Conservation (phyloP, 2,888 invertebrate genomes). For the Vanessa cardui region DNA sequence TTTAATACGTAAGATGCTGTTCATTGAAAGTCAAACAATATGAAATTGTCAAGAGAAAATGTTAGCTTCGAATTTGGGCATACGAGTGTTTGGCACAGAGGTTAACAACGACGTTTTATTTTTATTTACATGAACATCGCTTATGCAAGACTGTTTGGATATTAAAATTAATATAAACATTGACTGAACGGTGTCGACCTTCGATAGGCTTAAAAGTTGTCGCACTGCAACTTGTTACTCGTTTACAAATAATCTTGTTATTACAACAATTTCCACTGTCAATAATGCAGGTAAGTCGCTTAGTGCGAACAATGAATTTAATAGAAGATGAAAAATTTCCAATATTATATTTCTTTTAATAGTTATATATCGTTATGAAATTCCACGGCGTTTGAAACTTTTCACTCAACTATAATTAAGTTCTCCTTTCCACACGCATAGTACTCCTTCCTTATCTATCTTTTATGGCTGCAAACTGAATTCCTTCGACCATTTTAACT, state of each 20-base stretch:
- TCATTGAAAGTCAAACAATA: no score
- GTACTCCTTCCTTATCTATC: slow-evolving; percentile 34
- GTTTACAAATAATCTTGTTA: slow-evolving; percentile 32
- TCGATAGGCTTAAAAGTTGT: slow-evolving; percentile 47
- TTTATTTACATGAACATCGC: slow-evolving; percentile 25
- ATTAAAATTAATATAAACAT: slow-evolving; percentile 30
- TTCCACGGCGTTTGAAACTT: slow-evolving; percentile 17
- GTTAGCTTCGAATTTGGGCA: no score
- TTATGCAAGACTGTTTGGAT: slow-evolving; percentile 24
- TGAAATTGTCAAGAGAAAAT: no score
- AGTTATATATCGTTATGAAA: slow-evolving; percentile 17
- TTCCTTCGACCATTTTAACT: slow-evolving; percentile 42
- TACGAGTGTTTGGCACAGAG: no score
- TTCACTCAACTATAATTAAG: slow-evolving; percentile 24
- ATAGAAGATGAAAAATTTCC: background rate
- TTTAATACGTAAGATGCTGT: no score
- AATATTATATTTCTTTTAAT: slow-evolving; percentile 4
- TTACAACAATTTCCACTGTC: slow-evolving; percentile 24
- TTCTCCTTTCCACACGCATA: slow-evolving; percentile 21
- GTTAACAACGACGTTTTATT: background rate
- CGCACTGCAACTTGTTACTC: slow-evolving; percentile 33
- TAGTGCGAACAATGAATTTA: background rate
- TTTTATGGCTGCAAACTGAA: slow-evolving; percentile 35
- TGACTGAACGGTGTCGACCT: slow-evolving; percentile 43
- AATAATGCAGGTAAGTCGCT: slow-evolving; percentile 17